Evolutionary conservation across 2,113 vertebrate genomes (phyloP), one percentile per base, ranked within the genome.

Genomic region (Rynchops niger): DNA sequence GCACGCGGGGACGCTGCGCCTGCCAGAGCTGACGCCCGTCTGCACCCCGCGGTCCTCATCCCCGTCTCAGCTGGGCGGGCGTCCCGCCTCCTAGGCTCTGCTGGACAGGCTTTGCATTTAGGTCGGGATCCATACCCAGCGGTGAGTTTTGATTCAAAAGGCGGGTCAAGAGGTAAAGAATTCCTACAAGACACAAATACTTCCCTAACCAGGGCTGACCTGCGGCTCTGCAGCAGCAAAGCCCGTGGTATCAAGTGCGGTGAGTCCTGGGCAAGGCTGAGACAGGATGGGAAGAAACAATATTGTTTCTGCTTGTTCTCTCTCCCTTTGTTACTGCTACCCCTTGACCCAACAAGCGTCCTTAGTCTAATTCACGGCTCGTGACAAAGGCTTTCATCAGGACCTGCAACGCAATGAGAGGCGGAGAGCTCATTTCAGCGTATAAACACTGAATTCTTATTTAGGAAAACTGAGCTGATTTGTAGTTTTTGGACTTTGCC

Each of bases 1-100:
- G 80, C 55, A 6, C 45, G 9, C 0, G 2, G 32, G 32, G 92
- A 55, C 38, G 81, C 80, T 47, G 79, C n/a, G 52, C 47, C 88
- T 67, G 69, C 32, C 59, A 66, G 50, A 85, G 73, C 47, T 49
- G 47, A 21, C 47, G 9, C 47, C 47, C 47, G 38, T 7, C 27
- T 21, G 65, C 38, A 11, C 56, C 27, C 1, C 0, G 7, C 32
- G 42, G 2, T n/a, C 50, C 30, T 43, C 1, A 7, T 10, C 8
- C 6, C 34, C n/a, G 38, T 15, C 50, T 17, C 5, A 59, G 15
- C 43, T 4, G 2, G 6, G 61, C 2, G 40, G 26, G 40, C 36
- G 49, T 3, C 77, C 5, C 80, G 63, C 5, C 5, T 30, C 71
- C 65, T 11, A 25, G 53, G 82, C 52, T 27, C 32, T 27, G 20